Conservation (phyloP, 2,113 vertebrate species). For the Calyptommatus sinebrachiatus region DNA sequence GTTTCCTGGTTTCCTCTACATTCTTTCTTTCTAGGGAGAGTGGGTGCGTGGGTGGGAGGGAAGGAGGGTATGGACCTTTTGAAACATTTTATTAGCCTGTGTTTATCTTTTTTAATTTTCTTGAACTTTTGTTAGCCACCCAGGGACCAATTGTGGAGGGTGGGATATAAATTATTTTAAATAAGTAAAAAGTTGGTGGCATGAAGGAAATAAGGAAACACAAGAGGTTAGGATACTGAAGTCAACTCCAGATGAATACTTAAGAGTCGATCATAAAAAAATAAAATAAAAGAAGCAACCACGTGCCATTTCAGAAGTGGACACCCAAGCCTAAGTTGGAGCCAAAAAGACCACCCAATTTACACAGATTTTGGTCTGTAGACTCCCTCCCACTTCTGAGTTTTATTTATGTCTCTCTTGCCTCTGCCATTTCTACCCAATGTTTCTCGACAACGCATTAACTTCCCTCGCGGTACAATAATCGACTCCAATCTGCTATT, state of each 20-base stretch:
- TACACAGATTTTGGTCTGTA: slow-evolving; percentile 33
- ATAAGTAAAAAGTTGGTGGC: neutral
- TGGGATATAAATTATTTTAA: no score
- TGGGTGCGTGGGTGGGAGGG: no score
- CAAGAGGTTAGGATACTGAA: neutral
- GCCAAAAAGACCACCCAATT: slow-evolving; percentile 35
- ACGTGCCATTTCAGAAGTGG: neutral
- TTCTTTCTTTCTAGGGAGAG: no score
- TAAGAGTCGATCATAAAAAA: neutral
- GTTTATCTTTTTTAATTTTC: no score
- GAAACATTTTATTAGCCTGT: no score
- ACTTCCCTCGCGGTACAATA: slow-evolving; percentile 83
- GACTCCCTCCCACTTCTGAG: slow-evolving; percentile 63
- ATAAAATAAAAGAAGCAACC: slow-evolving; percentile 23
- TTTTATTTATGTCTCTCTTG: slow-evolving; percentile 71
- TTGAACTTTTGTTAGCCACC: no score
- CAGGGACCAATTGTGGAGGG: no score
- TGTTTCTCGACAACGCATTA: slow-evolving; percentile 84
- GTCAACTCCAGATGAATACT: slow-evolving; percentile 34
- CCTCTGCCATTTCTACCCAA: slow-evolving; percentile 71
- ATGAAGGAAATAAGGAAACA: neutral
- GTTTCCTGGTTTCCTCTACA: slow-evolving; percentile 14
- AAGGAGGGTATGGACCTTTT: no score
- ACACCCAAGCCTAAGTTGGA: neutral
- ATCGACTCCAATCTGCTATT: slow-evolving; percentile 86